phyloP scores from a whole-genome alignment of 2,113 vertebrate genomes.

The Pituophis catenifer region DNA sequence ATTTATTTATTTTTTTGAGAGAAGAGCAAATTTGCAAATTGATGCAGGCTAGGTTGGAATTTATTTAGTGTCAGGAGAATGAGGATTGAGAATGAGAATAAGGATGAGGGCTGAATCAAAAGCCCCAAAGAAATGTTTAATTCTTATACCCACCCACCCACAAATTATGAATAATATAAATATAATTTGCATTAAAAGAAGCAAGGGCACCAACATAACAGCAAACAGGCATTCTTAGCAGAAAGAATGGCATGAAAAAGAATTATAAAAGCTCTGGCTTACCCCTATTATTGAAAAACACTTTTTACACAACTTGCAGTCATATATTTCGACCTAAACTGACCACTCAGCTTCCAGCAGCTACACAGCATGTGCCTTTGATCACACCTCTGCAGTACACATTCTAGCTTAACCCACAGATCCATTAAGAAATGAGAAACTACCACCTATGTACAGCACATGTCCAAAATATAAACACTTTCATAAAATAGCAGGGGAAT shows the following conservation, averaged over 20 bases:
- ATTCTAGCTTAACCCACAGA: not conserved
- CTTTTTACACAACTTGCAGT: slow-evolving; percentile 1
- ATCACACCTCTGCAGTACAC: not conserved
- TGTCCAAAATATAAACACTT: not conserved
- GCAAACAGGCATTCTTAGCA: not conserved
- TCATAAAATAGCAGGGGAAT: not conserved
- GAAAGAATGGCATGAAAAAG: not conserved
- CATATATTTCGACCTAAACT: not conserved
- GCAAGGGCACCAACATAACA: not conserved
- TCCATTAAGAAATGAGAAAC: not conserved
- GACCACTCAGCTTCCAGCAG: slow-evolving; percentile 10
- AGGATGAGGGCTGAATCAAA: too few relatives aligned
- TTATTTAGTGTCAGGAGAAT: too few relatives aligned
- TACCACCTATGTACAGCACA: not conserved
- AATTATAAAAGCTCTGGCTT: not conserved
- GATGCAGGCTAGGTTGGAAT: too few relatives aligned
- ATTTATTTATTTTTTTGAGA: too few relatives aligned
- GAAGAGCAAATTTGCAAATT: too few relatives aligned
- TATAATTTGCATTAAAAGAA: not conserved
- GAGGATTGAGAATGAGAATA: too few relatives aligned
- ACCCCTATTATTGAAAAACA: not conserved
- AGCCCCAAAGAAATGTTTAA: not conserved
- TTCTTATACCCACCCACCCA: not conserved
- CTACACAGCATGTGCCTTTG: not conserved
- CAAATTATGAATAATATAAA: not conserved